Evolutionary conservation across 1,140 invertebrate genomes (phyloP).

Genomic region (Planococcus citri): DNA sequence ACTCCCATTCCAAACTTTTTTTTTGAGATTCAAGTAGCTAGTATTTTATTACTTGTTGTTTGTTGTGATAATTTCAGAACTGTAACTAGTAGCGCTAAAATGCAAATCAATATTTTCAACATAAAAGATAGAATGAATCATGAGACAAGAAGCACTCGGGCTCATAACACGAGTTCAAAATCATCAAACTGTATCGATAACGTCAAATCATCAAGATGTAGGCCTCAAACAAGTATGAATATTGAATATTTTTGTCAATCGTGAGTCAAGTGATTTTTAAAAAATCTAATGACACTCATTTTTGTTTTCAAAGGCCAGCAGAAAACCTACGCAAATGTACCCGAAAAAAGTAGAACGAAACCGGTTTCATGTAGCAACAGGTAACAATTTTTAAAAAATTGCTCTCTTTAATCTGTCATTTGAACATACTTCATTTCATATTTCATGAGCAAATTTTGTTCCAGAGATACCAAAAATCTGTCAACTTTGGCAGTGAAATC

Average conservation of each 20-base stretch:
- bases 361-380: not conserved
- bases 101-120: slow-evolving; percentile 9
- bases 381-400: not conserved
- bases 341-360: not conserved
- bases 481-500: not conserved
- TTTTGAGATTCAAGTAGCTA: too few relatives aligned
- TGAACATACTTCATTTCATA: too few relatives aligned
- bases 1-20: too few relatives aligned
- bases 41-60: not conserved
- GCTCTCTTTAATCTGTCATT: too few relatives aligned
- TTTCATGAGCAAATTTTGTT: not conserved
- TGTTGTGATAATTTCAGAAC: slow-evolving; percentile 4
- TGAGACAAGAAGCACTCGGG: not conserved
- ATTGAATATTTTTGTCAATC: not conserved
- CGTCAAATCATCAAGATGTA: not conserved
- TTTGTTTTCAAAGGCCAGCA: not conserved
- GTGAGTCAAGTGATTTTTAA: too few relatives aligned
- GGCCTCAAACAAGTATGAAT: not conserved
- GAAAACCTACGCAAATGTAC: not conserved
- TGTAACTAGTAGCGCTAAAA: not conserved
- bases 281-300: too few relatives aligned
- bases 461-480: not conserved
- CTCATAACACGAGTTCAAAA: not conserved
- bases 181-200: not conserved
- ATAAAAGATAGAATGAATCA: not conserved